A percentile compares a stretch with the other conserved stretches of the same genome.
These are phyloP conservation scores for Hemiscyllium ocellatum DNA, from an alignment of 2,113 vertebrate genomes.

Conservation along the genomic window DNA sequence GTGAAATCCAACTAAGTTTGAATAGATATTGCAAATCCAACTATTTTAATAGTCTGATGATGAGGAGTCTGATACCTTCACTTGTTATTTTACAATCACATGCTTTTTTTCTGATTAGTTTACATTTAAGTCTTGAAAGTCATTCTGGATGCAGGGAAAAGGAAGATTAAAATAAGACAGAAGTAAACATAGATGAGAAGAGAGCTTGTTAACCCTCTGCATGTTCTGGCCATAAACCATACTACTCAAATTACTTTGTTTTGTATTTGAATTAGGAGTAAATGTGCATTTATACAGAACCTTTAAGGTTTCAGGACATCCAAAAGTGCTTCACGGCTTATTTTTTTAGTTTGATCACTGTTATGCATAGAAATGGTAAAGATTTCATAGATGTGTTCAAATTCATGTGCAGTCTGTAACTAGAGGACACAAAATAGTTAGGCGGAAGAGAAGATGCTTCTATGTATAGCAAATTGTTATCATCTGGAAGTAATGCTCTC, in stretches of 20 bases:
- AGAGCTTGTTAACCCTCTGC: neutral
- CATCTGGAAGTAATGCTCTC: too few relatives aligned
- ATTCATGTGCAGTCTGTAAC: too few relatives aligned
- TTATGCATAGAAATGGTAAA: neutral
- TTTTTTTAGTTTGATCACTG: neutral
- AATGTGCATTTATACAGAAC: neutral
- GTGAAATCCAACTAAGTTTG: neutral
- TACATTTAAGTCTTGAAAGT: neutral
- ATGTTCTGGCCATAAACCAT: neutral
- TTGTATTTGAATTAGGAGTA: neutral
- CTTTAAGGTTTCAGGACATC: neutral
- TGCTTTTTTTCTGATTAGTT: neutral
- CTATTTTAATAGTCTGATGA: neutral
- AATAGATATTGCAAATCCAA: neutral
- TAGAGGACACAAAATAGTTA: too few relatives aligned
- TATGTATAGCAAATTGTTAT: too few relatives aligned
- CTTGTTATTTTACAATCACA: neutral
- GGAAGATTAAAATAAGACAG: neutral
- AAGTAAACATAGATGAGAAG: neutral
- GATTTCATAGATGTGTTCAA: neutral
- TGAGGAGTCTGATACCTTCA: neutral
- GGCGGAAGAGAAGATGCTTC: too few relatives aligned
- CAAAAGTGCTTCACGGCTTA: neutral
- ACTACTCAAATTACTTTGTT: neutral
- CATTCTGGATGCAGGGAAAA: neutral